These are phyloP conservation scores for Nothobranchius furzeri DNA, from an alignment of 2,113 vertebrate species.

Conservation along the genomic window DNA sequence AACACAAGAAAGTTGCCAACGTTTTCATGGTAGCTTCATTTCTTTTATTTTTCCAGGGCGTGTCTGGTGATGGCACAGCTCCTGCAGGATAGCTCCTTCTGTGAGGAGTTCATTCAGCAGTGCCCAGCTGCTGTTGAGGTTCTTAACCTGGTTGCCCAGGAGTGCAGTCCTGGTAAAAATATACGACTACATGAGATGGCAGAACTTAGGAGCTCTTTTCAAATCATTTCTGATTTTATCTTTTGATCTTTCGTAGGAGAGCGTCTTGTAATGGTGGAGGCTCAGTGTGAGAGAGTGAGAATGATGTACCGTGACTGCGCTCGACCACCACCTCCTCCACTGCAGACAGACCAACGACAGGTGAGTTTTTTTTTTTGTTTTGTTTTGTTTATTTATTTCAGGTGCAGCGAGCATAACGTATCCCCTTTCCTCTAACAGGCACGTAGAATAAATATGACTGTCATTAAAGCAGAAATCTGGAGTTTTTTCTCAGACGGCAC, in stretches of 20 bases:
- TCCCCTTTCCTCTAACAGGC: neutral
- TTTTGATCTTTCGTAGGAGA: conserved; percentile 81
- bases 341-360: conserved; percentile 94
- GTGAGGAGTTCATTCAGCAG: conserved; percentile 99
- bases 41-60: conserved; percentile 78
- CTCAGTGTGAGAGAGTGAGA: conserved; percentile 92
- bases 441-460: neutral
- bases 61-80: conserved; percentile 99
- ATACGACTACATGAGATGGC: neutral
- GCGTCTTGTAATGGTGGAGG: conserved; percentile 91
- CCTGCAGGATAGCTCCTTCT: conserved; percentile 97
- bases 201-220: neutral
- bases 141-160: conserved; percentile 95
- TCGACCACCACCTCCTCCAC: conserved; percentile 92
- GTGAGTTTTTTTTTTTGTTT: conserved; percentile 60
- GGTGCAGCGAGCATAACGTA: neutral
- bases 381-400: no score
- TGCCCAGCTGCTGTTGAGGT: conserved; percentile 98
- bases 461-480: neutral
- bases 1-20: neutral
- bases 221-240: neutral
- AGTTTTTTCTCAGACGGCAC: no score
- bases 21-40: neutral
- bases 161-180: conserved; percentile 92
- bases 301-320: conserved; percentile 98